These are phyloP conservation scores for Spisula solida DNA, from an alignment of 2,888 invertebrate genomes.

Conservation along the genomic window DNA sequence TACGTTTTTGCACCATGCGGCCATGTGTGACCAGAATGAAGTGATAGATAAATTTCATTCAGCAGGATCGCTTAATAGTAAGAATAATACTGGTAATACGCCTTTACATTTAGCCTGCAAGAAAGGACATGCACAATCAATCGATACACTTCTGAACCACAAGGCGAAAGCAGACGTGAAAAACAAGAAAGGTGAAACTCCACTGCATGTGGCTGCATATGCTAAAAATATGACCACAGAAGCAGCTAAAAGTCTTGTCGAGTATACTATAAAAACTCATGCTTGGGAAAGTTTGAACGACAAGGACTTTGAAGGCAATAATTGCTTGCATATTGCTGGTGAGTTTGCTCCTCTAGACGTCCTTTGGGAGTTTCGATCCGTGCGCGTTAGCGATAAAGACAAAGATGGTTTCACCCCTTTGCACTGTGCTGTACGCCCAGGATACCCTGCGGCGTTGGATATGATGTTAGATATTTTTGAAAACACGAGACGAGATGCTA, in stretches of 20 bases:
- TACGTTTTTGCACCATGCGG: constrained; percentile 83
- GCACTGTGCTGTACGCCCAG: constrained; percentile 76
- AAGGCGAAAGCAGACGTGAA: constrained; percentile 81
- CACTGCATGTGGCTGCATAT: constrained; percentile 80
- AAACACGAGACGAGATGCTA: constrained; percentile 75
- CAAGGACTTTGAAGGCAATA: constrained; percentile 81
- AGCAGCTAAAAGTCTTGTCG: constrained; percentile 77
- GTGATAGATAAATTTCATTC: constrained; percentile 76
- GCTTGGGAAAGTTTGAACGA: constrained; percentile 84
- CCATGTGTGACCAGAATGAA: constrained; percentile 76
- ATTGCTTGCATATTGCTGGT: constrained; percentile 84
- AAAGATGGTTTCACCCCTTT: constrained; percentile 76
- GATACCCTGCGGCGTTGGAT: constrained; percentile 74
- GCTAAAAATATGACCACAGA: constrained; percentile 71
- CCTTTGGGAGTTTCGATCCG: constrained; percentile 78
- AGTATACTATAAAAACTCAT: constrained; percentile 82
- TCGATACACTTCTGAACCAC: constrained; percentile 72
- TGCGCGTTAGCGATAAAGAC: constrained; percentile 77
- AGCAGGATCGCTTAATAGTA: constrained; percentile 70
- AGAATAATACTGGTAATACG: constrained; percentile 82
- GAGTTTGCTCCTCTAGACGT: constrained; percentile 76
- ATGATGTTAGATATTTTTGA: constrained; percentile 80
- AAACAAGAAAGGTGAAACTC: constrained; percentile 81
- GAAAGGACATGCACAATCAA: constrained; percentile 78
- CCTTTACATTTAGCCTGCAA: constrained; percentile 84